phyloP scores from a whole-genome alignment of 2,113 vertebrate species.

The Pipa parva region DNA sequence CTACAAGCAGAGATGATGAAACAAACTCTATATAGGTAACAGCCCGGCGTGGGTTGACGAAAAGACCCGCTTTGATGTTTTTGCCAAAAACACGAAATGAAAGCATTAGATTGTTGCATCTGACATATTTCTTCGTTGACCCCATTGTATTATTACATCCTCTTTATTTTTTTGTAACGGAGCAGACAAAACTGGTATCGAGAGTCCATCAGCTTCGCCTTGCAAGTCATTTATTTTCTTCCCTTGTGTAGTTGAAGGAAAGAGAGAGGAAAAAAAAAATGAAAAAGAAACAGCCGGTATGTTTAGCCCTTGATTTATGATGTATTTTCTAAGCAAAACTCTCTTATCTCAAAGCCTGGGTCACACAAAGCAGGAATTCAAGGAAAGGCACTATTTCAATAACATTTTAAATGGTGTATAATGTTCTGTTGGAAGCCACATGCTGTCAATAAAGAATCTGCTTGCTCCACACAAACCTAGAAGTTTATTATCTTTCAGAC shows the following conservation, averaged over 20 bases:
- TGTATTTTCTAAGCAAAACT: conserved; percentile 56
- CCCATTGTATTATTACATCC: conserved; percentile 49
- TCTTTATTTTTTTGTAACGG: conserved; percentile 55
- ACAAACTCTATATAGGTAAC: too few species aligned
- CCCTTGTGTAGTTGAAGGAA: conserved; percentile 48
- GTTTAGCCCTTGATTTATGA: conserved; percentile 57
- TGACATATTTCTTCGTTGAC: conserved; percentile 54
- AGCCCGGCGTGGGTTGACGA: conserved; percentile 1
- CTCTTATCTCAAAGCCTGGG: conserved; percentile 59
- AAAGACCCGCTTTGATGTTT: conserved; percentile 54
- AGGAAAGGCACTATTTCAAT: conserved; percentile 51
- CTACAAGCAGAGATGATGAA: too few species aligned
- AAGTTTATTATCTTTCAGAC: conserved; percentile 25
- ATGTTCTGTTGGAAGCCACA: conserved; percentile 44
- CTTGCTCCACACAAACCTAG: conserved; percentile 2
- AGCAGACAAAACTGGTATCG: conserved; percentile 54
- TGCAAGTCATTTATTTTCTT: conserved; percentile 44
- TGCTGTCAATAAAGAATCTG: conserved; percentile 45
- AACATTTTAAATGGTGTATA: conserved; percentile 56
- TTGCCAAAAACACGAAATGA: conserved; percentile 47
- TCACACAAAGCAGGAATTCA: conserved; percentile 56
- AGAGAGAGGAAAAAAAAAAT: conserved; percentile 36
- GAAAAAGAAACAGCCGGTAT: conserved; percentile 34
- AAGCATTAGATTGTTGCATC: conserved; percentile 47
- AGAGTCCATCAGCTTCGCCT: conserved; percentile 58